Evolutionary conservation across 2,797 vertebrate species (phyloP).

Genomic region (Amblyopsis hoosieri): DNA sequence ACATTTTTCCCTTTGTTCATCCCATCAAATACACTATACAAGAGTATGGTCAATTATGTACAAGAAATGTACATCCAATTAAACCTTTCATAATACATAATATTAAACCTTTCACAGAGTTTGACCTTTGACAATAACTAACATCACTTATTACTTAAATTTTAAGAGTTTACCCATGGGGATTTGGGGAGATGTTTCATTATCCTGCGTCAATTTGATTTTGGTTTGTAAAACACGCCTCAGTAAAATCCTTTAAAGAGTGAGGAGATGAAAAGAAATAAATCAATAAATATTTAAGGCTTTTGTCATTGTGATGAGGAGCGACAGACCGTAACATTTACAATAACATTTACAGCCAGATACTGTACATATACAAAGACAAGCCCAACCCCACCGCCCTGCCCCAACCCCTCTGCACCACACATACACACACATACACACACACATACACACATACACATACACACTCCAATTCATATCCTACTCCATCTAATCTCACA

Average conservation of each 20-base stretch:
- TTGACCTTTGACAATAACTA: constrained; percentile 12
- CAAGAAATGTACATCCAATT: constrained; percentile 75
- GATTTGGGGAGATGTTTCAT: constrained; percentile 29
- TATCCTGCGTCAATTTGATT: constrained; percentile 49
- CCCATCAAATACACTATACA: constrained; percentile 83
- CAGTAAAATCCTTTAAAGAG: constrained; percentile 34
- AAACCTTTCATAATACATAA: constrained; percentile 8
- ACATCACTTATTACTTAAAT: constrained; percentile 10
- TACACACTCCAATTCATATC: constrained; percentile 10
- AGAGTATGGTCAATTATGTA: constrained; percentile 82
- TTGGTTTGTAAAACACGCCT: constrained; percentile 47
- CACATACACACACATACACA: constrained; percentile 28
- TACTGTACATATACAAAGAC: constrained; percentile 61
- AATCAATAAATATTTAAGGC: constrained; percentile 86
- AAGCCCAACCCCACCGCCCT: not conserved
- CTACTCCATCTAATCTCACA: constrained; percentile 7
- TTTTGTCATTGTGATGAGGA: constrained; percentile 89
- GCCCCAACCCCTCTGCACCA: too few species aligned
- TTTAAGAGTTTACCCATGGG: not conserved
- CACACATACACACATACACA: constrained; percentile 4
- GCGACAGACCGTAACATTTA: constrained; percentile 84
- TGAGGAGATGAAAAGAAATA: constrained; percentile 57
- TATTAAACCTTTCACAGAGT: constrained; percentile 13
- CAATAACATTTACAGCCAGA: constrained; percentile 67
- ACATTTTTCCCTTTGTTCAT: constrained; percentile 83